Evolutionary conservation across 2,797 vertebrate genomes (phyloP).

Genomic region (Ceryle rudis): DNA sequence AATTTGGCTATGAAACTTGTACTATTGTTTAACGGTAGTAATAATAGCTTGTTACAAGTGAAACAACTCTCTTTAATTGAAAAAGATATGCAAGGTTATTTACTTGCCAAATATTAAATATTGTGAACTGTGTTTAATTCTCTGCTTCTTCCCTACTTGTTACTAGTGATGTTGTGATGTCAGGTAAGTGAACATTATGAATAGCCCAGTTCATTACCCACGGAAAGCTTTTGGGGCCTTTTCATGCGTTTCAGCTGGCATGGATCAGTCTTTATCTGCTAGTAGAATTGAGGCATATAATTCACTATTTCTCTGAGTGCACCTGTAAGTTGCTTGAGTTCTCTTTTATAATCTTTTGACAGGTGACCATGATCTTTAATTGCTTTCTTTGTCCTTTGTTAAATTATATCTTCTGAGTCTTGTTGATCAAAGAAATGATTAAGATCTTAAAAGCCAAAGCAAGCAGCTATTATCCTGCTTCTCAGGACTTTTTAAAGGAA

Average conservation of each 20-base stretch:
- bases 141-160: not conserved
- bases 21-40: not conserved
- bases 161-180: not conserved
- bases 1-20: not conserved
- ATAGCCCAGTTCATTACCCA: not conserved
- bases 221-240: not conserved
- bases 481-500: conserved; percentile 77
- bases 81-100: not conserved
- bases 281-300: not conserved
- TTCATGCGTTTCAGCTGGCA: not conserved
- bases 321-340: not conserved
- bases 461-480: conserved; percentile 85
- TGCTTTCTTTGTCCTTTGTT: not conserved
- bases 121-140: not conserved
- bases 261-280: not conserved
- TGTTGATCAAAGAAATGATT: conserved; percentile 80
- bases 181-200: not conserved
- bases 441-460: conserved; percentile 81
- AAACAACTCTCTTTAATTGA: not conserved
- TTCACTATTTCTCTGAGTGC: not conserved
- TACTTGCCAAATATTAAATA: not conserved
- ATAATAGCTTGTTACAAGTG: not conserved
- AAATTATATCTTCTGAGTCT: conserved; percentile 80
- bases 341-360: not conserved
- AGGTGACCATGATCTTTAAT: not conserved